Conservation (phyloP, 2,113 vertebrate genomes). For the Leucoraja erinaceus region DNA sequence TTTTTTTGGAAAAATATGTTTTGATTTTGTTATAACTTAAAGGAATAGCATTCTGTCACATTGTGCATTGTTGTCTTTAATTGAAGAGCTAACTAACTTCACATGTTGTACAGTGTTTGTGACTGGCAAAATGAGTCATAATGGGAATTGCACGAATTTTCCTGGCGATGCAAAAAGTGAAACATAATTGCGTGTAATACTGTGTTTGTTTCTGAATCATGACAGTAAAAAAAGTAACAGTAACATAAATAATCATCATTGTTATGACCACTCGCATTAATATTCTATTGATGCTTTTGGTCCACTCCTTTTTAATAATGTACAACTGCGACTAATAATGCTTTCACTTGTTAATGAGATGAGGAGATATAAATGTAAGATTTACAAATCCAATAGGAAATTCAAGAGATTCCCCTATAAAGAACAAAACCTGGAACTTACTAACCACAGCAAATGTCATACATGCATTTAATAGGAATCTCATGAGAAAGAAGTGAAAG, state of each 20-base stretch:
- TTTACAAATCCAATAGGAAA: background rate
- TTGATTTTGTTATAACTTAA: background rate
- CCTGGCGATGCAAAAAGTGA: background rate
- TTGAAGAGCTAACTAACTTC: background rate
- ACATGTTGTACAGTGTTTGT: background rate
- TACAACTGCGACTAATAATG: background rate
- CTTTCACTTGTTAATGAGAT: background rate
- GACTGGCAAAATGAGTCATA: background rate
- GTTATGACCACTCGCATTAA: background rate
- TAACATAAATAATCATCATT: background rate
- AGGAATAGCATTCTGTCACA: background rate
- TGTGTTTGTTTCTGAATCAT: background rate
- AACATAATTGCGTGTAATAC: background rate
- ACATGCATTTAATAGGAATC: background rate
- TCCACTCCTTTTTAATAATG: background rate
- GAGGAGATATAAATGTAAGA: background rate
- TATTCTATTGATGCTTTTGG: background rate
- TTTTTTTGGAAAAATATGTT: background rate
- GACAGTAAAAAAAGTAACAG: background rate
- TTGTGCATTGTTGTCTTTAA: background rate
- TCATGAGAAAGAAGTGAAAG: background rate
- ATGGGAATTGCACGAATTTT: background rate
- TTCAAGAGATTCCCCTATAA: background rate
- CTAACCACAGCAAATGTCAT: background rate
- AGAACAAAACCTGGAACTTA: background rate